phyloP scores from a whole-genome alignment of 1,140 invertebrate genomes.

The Caenorhabditis latens region DNA sequence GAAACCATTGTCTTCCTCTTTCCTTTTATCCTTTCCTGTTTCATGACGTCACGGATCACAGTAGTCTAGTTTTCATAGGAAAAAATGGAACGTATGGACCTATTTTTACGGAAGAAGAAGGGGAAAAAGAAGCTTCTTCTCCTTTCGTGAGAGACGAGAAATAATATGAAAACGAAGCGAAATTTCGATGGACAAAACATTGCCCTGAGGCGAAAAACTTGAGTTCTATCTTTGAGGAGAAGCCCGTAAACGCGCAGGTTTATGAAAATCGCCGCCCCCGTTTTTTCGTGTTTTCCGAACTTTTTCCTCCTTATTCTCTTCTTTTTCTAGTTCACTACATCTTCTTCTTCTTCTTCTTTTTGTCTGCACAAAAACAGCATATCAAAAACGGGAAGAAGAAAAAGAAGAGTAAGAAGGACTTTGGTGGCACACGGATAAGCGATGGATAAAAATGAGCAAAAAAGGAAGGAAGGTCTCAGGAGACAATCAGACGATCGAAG shows the following conservation, averaged over 20 bases:
- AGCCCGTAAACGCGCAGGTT: conserved; percentile 29
- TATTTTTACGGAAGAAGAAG: not conserved
- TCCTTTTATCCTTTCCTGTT: not conserved
- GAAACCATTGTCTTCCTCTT: conserved; percentile 25
- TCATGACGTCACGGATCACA: conserved; percentile 15
- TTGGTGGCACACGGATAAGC: conserved; percentile 1
- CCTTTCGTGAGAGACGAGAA: not conserved
- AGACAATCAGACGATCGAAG: not conserved
- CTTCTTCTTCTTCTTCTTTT: conserved; percentile 11
- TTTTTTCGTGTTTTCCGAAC: conserved; percentile 56
- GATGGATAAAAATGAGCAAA: conserved; percentile 19
- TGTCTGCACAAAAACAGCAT: not conserved
- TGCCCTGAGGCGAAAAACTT: conserved; percentile 41
- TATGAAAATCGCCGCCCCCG: conserved; percentile 55
- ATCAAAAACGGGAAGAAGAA: not conserved
- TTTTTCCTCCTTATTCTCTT: conserved; percentile 22
- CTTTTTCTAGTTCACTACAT: not conserved
- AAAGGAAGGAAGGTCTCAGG: not conserved
- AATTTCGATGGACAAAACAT: conserved; percentile 27
- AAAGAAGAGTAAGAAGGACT: not conserved
- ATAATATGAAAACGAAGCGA: conserved; percentile 50
- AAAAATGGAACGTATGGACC: not conserved
- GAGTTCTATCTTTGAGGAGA: conserved; percentile 34
- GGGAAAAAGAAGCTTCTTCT: not conserved
- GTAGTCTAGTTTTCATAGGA: not conserved